phyloP scores from a whole-genome alignment of 2,888 invertebrate genomes.

The Pyrgus malvae region DNA sequence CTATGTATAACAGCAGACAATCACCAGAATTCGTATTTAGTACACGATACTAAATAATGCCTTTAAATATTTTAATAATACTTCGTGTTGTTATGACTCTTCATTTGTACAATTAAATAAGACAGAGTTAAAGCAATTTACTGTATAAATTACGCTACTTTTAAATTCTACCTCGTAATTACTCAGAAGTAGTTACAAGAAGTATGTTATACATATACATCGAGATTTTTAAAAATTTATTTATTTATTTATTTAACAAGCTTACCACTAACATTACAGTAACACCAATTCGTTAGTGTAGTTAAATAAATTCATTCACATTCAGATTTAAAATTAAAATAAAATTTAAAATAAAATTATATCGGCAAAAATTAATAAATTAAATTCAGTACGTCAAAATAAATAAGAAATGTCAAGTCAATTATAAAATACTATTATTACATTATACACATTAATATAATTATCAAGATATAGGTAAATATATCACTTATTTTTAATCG shows the following conservation, averaged over 20 bases:
- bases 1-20: not conserved
- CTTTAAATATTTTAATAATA: constrained; percentile 17
- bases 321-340: no score
- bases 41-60: not conserved
- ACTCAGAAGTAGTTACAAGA: not conserved
- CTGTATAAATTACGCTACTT: constrained; percentile 6
- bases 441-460: no score
- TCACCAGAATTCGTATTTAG: not conserved
- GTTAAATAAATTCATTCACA: no score
- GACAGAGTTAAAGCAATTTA: constrained; percentile 3
- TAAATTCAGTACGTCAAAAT: no score
- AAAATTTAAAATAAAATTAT: no score
- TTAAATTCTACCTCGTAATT: not conserved
- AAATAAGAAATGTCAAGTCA: no score
- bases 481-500: no score
- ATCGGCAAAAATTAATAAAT: no score
- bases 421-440: no score
- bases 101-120: constrained; percentile 24
- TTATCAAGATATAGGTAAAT: no score
- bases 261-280: not conserved
- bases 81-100: constrained; percentile 2
- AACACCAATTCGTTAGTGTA: no score
- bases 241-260: constrained; percentile 4
- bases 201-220: constrained; percentile 9
- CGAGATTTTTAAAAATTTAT: constrained; percentile 18